Evolutionary conservation across 2,113 vertebrate species (phyloP).

Genomic region (Bolborhynchus lineola): DNA sequence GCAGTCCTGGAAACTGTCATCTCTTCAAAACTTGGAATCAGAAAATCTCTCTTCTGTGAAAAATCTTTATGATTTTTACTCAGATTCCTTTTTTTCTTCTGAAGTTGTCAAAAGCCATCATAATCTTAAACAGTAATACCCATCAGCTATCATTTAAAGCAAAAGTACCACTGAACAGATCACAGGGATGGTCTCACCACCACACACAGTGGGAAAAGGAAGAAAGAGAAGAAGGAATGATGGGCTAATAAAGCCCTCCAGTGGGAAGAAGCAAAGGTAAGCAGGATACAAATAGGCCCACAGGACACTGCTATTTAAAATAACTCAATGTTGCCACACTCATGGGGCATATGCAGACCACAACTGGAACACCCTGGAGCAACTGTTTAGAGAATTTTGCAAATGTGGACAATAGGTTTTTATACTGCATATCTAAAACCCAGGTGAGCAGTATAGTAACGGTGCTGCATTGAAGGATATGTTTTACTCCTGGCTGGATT

Average conservation of each 20-base stretch:
- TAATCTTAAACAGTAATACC: not conserved
- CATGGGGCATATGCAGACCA: constrained; percentile 19
- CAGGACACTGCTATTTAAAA: constrained; percentile 28
- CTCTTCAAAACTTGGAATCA: not conserved
- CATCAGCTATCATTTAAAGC: not conserved
- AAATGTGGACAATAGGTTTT: constrained; percentile 15
- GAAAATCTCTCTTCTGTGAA: not conserved
- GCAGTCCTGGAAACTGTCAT: not conserved
- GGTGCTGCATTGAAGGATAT: constrained; percentile 15
- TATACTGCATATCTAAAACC: constrained; percentile 42
- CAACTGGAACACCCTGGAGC: not conserved
- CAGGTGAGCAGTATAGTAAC: constrained; percentile 43
- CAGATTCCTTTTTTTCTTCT: not conserved
- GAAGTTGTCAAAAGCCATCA: not conserved
- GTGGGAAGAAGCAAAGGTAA: not conserved
- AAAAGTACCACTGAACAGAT: not conserved
- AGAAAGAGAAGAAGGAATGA: not conserved
- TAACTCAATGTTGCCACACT: not conserved
- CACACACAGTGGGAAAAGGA: not conserved
- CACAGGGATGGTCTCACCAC: not conserved
- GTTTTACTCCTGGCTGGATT: constrained; percentile 52
- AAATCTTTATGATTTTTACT: not conserved
- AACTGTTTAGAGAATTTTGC: not conserved
- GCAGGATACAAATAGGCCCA: not conserved
- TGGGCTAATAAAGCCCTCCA: not conserved